Base-by-base conservation (phyloP, 2,888 invertebrate species). In the Drosophila nr. fundita region DNA sequence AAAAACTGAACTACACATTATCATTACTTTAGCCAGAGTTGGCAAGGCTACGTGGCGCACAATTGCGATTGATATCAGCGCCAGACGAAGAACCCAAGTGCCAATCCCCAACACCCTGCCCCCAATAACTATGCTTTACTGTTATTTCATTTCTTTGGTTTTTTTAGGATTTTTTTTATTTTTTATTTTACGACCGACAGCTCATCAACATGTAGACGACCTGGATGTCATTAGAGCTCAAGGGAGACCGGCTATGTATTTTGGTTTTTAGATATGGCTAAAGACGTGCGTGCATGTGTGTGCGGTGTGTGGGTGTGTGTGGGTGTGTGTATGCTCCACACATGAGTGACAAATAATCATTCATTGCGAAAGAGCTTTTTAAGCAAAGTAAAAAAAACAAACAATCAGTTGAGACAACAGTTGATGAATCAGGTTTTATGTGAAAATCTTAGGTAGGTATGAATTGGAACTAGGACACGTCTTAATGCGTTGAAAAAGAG, bases 141-240 rank as follows among this genome's bases (percentile, higher is more conserved):
- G 63, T 21, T 40, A 49, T 69, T 38, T 54, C 29, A 34, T 38
- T 70, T 60, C 42, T 48, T 48, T 36, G 4, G 60, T 21, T 30
- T 15, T 49, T 40, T 53, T n/a, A 50, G 18, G 45, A 36, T 49
- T 27, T 40, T 30, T 13, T 13, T 4, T 18, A 36, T 62, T 29
- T 70, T 58, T 67, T 21, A 61, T 72, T 68, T 78, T 70, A 75
- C 71, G 76, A 72, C n/a, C 64, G 70, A 73, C 82, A 82, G 76
- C 80, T 76, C 82, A 65, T 80, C 76, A 74, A 74, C 69, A 65
- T 70, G 60, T 45, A 65, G 72, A 75, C 78, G 78, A 78, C 87
- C 81, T 89, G 83, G 69, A 81, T 78, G 89, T 84, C 87, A 87
- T 84, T 89, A 83, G 73, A 76, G 70, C 81, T 68, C 38, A 70